Conservation (phyloP, 2,113 vertebrate species). For the Neomonachus schauinslandi region DNA sequence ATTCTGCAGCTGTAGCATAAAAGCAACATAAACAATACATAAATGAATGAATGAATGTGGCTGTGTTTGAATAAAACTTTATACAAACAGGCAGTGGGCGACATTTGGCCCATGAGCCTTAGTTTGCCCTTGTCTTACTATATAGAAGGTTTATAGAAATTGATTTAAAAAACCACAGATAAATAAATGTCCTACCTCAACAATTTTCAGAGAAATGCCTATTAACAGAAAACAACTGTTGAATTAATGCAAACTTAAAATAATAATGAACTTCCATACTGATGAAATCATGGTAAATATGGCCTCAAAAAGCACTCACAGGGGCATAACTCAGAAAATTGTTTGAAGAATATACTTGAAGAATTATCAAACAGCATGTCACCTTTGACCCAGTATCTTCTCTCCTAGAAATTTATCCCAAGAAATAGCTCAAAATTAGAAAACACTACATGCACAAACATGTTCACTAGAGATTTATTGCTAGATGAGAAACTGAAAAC, state of each 20-base stretch:
- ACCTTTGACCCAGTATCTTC: not conserved
- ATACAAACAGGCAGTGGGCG: not conserved
- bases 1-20: not conserved
- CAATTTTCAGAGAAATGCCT: not conserved
- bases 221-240: not conserved
- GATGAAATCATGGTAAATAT: not conserved
- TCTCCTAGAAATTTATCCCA: not conserved
- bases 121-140: not conserved
- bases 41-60: not conserved
- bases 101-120: not conserved
- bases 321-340: not conserved
- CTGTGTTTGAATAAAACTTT: not conserved
- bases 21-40: not conserved
- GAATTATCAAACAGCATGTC: not conserved
- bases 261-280: not conserved
- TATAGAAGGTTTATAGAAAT: not conserved
- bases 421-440: conserved; percentile 32
- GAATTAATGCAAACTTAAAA: conserved; percentile 1
- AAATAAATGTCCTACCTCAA: not conserved
- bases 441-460: not conserved
- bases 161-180: not conserved
- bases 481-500: not conserved
- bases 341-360: not conserved
- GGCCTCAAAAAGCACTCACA: not conserved
- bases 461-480: not conserved